Evolutionary conservation across 2,113 vertebrate genomes (phyloP).

Genomic region (Procapra przewalskii): DNA sequence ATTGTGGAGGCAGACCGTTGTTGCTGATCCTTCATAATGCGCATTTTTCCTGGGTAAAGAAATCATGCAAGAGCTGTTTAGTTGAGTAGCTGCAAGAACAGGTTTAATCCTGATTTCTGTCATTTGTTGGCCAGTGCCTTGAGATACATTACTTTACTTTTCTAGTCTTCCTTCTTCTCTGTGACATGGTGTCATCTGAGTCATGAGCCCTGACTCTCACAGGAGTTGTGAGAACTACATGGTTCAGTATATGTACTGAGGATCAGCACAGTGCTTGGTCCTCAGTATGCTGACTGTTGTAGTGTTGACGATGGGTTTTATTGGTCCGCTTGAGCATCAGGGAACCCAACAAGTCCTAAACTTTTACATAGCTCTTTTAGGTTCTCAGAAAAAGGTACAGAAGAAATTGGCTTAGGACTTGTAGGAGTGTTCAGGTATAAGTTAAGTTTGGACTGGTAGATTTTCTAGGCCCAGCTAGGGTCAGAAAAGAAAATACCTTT

Average conservation of each 20-base stretch:
- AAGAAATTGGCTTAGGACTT: neutral
- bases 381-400: neutral
- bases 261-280: neutral
- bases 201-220: neutral
- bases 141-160: neutral
- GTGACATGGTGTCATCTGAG: neutral
- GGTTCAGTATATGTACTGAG: neutral
- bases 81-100: neutral
- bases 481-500: neutral
- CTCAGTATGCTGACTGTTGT: accelerated
- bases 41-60: neutral
- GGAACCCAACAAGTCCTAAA: neutral
- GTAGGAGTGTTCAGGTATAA: accelerated
- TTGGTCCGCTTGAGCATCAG: neutral
- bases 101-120: neutral
- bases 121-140: neutral
- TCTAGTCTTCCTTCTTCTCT: neutral
- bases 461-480: neutral
- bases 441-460: neutral
- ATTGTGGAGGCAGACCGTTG: neutral
- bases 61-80: neutral
- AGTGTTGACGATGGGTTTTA: neutral
- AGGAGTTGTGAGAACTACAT: neutral
- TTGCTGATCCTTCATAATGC: neutral
- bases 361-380: neutral